Base-by-base conservation (phyloP, 2,113 vertebrate genomes). In the Amazona guildingii region DNA sequence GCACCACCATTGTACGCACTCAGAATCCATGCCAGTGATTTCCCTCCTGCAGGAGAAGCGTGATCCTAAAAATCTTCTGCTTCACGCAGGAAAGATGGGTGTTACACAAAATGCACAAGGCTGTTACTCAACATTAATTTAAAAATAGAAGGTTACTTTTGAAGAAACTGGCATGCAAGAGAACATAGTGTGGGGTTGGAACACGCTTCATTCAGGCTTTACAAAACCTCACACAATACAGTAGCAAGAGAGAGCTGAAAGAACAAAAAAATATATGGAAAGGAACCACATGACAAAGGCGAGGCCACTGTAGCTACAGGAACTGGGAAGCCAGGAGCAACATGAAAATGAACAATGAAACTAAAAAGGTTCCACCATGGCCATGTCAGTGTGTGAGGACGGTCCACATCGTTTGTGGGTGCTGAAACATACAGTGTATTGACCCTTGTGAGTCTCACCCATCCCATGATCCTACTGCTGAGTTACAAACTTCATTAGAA, bases 141-240 rank as follows among this genome's bases (percentile, higher is more conserved):
- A 29, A 75, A 96, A 88, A 48, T 6, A 4, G 25, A 17, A 75
- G 28, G 55, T 19, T 72, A 13, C 11, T 89, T 92, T 63, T 68
- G 27, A 29, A 75, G 24, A 46, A 79, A 41, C 48, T 14, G 12
- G 4, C 3, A 23, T 59, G 20, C n/a, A 51, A 66, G 63, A 44
- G 11, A 57, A 63, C 6, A 39, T 0, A 1, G 14, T 10, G 21
- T 35, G 10, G 29, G 11, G 35, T 46, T 28, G 1, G 19, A 52
- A 48, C 13, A 43, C 5, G 3, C 18, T 61, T 61, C 17, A 61
- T 33, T 54, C 1, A 0, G 19, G 24, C 12, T 91, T 78, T 76
- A n/a, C n/a, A 92, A 83, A 86, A 37, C 69, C 41, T 10, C 11
- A 2, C 19, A 18, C 28, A 55, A 46, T 25, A 51, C 11, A 7